Evolutionary conservation across 2,113 vertebrate genomes (phyloP), one percentile per base, ranked within the genome.

Genomic region (Junco hyemalis): DNA sequence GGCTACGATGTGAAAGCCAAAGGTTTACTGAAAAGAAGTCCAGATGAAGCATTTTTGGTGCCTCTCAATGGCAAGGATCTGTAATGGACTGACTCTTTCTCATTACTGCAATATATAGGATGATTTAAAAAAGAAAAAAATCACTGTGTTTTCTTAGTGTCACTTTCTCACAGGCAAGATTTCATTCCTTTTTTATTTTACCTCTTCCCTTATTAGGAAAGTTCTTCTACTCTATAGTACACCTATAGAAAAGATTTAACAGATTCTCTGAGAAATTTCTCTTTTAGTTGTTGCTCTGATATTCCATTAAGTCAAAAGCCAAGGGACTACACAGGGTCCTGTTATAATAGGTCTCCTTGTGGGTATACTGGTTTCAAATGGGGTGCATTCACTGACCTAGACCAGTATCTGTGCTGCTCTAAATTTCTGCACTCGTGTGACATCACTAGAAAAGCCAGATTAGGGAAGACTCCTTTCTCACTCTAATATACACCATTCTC

Each of bases 1-100:
- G 77, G 87, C 92, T 93, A 68, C 5, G 86, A 87, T 96, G 88
- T 93, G 95, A 97, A 98, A 97, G 65, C 96, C 95, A 97, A 96
- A 96, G 90, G 61, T 90, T 82, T 94, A 91, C 93, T 97, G 83
- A 97, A 97, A 97, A 94, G 93, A 92, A 86, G 66, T 92, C 81
- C 90, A 95, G 89, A 96, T 86, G 47, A 97, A 95, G 93, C 83
- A 91, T 95, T 97, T 93, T 81, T 73, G 92, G 72, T 92, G 54
- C n/a, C 71, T 96, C 42, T 35, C 68, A 61, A 69, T 40, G 85
- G 81, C 12, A 28, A 77, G 87, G 54, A 88, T 94, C 76, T 96
- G 92, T 93, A 81, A 44, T 18, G 13, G 38, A 81, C 45, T 33
- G 22, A 60, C 26, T 88, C 24, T 69, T 91, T 69, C 35, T 57